Conservation (phyloP, 2,113 vertebrate genomes). For the Oenanthe oenanthe region DNA sequence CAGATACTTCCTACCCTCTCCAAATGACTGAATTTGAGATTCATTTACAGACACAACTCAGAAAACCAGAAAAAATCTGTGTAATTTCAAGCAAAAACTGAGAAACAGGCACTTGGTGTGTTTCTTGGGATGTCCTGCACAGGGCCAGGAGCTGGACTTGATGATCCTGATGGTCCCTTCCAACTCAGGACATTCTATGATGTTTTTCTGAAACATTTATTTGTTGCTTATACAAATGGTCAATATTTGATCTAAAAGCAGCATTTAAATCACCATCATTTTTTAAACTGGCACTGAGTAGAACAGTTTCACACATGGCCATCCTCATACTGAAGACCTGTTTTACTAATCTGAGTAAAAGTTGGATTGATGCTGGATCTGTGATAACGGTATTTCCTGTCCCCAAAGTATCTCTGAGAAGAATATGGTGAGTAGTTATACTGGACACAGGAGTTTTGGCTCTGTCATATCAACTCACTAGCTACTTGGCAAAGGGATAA, state of each 20-base stretch:
- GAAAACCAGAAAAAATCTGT: neutral
- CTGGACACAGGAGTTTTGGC: neutral
- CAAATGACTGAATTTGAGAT: neutral
- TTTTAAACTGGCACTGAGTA: neutral
- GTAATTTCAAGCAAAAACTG: neutral
- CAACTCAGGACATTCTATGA: neutral
- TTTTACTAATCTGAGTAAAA: neutral
- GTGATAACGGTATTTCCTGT: neutral
- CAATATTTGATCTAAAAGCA: neutral
- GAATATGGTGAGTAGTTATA: neutral
- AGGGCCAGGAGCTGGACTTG: neutral
- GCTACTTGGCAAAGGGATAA: neutral
- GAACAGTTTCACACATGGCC: neutral
- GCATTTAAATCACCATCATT: neutral
- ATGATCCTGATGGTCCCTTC: neutral
- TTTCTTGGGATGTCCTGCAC: neutral
- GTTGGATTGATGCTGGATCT: neutral
- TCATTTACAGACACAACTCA: neutral
- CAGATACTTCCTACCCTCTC: neutral
- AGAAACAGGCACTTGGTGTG: neutral
- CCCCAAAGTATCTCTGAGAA: neutral
- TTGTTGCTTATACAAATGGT: neutral
- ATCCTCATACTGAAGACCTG: neutral
- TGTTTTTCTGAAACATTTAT: neutral
- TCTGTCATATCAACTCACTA: neutral